A percentile compares a stretch with the other conserved stretches of the same genome.
These are phyloP conservation scores for Phocoena sinus DNA, from an alignment of 2,113 vertebrate genomes.

Conservation along the genomic window DNA sequence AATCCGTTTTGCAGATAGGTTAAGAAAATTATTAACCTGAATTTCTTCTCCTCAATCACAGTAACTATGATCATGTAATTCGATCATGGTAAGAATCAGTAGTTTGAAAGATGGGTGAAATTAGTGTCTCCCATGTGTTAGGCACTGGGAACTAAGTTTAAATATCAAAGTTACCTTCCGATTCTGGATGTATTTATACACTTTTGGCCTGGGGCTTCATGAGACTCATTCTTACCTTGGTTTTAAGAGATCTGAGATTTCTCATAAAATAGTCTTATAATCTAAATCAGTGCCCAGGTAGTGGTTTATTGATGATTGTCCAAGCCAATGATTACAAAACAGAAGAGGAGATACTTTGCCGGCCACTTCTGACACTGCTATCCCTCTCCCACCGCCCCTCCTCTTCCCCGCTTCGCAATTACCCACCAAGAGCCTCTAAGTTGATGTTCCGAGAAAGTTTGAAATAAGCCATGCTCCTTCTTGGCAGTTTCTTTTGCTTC, in stretches of 20 bases:
- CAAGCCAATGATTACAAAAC: neutral
- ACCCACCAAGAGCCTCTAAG: neutral
- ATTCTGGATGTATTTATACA: neutral
- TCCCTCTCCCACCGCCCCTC: rapidly evolving
- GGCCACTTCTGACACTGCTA: neutral
- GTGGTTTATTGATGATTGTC: neutral
- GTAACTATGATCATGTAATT: neutral
- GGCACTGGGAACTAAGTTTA: neutral
- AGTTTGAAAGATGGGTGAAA: neutral
- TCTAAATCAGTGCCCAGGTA: neutral
- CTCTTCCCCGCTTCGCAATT: neutral
- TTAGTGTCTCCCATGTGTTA: neutral
- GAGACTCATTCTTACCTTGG: neutral
- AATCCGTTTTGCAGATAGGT: neutral
- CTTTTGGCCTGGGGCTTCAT: neutral
- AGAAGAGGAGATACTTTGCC: neutral
- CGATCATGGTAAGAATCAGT: neutral
- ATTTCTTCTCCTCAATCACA: neutral
- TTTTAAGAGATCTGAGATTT: slow-evolving; percentile 45
- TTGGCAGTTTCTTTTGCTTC: neutral
- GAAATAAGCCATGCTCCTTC: neutral
- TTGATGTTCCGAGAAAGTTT: neutral
- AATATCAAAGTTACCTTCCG: neutral
- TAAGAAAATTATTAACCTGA: slow-evolving; percentile 1
- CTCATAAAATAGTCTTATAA: neutral